Base-by-base conservation (phyloP, 2,113 vertebrate genomes). In the Bagarius yarrelli region DNA sequence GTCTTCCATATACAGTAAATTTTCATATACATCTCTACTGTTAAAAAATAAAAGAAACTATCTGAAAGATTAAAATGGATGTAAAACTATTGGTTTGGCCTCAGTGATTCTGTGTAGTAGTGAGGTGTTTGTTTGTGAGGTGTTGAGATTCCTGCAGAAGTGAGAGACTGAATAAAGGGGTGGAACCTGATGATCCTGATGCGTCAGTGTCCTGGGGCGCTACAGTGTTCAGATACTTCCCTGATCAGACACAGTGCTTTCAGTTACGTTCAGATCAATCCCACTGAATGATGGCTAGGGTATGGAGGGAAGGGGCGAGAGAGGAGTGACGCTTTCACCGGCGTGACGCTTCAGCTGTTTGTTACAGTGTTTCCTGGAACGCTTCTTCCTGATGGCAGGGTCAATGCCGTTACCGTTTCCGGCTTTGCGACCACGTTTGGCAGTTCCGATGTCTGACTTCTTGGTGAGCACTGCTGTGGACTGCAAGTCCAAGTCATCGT, bases 201-300 rank as follows among this genome's bases (percentile, higher is more conserved):
- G 81, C 75, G 90, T 88, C 89, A 92, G 94, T 94, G 95, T 94
- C 91, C 90, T 90, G 89, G 90, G 92, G 87, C 90, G 88, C 91
- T 89, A 92, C 88, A 89, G 81, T 80, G 69, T 82, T 85, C 72
- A 77, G 79, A 82, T 50, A 61, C 78, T 88, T 84, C 88, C 88
- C 89, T 87, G 84, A 78, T 78, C 67, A 83, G 87, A 88, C 89
- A 87, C 86, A 88, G 90, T 82, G 82, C 86, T 86, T 79, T 60
- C 66, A 78, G 79, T 81, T 82, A 81, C 34, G 71, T 36, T 47
- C 30, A 85, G 59, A 30, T 80, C 81, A 69, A 67, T 73, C 67
- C 71, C 84, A 81, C 84, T 67, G 73, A 85, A 74, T 81, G 67
- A 53, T 61, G 79, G 44, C 27, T 30, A 53, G 76, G 76, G n/a